Conservation (phyloP, 2,113 vertebrate species). For the Engraulis encrasicolus region DNA sequence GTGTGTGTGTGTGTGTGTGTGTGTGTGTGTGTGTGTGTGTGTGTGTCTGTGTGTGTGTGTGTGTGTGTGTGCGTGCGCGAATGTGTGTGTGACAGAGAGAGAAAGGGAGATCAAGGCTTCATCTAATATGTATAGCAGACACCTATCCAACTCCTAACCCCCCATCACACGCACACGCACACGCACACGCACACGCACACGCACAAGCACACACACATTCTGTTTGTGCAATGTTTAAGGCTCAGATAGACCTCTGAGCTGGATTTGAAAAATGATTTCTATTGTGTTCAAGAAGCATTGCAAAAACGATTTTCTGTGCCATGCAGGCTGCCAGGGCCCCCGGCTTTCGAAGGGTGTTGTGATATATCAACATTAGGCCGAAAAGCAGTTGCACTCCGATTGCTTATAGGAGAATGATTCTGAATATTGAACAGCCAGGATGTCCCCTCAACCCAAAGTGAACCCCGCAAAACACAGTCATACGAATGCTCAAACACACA, state of each 20-base stretch:
- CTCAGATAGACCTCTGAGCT: conserved; percentile 18
- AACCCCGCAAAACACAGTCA: no score
- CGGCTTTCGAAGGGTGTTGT: conserved; percentile 21
- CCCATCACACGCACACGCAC: no score
- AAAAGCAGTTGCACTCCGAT: conserved; percentile 24
- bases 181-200: no score
- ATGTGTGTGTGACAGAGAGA: background rate
- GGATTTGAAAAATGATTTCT: conserved; percentile 39
- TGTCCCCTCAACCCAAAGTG: background rate
- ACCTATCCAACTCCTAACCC: background rate
- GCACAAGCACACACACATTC: no score
- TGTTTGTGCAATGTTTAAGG: conserved; percentile 31
- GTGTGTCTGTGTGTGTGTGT: background rate
- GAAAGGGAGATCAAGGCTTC: background rate
- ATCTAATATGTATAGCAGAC: background rate
- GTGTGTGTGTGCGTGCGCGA: no score
- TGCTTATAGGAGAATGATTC: conserved; percentile 37
- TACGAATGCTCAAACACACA: no score
- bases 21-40: no score
- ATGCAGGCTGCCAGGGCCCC: conserved; percentile 24
- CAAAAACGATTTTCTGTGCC: conserved; percentile 41
- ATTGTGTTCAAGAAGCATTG: conserved; percentile 43
- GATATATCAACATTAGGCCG: conserved; percentile 43
- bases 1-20: no score
- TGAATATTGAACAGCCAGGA: conserved; percentile 25